Base-by-base conservation (phyloP, 2,888 invertebrate species). In the Ichneumoninae sp. region DNA sequence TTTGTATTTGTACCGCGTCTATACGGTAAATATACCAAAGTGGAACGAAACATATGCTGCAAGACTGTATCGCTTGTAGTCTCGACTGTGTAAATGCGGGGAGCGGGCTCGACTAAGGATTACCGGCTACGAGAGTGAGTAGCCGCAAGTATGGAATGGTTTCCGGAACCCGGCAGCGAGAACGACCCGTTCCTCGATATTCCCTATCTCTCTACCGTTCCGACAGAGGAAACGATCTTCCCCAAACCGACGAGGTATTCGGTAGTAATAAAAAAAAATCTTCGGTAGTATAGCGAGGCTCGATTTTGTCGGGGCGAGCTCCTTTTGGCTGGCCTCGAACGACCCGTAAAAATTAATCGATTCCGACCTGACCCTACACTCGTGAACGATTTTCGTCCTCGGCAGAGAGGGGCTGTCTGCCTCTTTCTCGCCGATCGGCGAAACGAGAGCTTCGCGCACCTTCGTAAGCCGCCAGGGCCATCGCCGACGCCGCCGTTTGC, bases 311-410 rank as follows among this genome's bases (percentile, higher is more conserved):
- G 1, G 60, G 69, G 1, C 69, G 68, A 26, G 36, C 6, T 33
- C 68, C 71, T 78, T 65, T 81, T 74, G 66, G 16, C 69, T 73
- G 80, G 76, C 81, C 81, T 75, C 85, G 83, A 85, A 83, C 79
- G 81, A 81, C 89, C 89, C 88, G 87, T 88, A 88, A 90, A 90
- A 91, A 88, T 91, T 90, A 90, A 91, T 91, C 89, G 89, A 89
- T 87, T 87, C 87, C 83, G 76, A 75, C 81, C 85, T 87, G 87
- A 83, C 86, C 87, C 88, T 89, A 75, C 71, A 85, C 70, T 85
- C 75, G 74, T 50, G 78, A 78, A 75, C 74, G 71, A 79, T 77
- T 85, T 82, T 83, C 85, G 69, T 74, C 70, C 69, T n/a, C 50
- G n/a, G 70, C 40, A 70, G 63, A 16, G 69, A 57, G 73, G 60